Evolutionary conservation across 1,140 invertebrate species (phyloP), one percentile per base, ranked within the genome.

Genomic region (Zaprionus kolodkinae): DNA sequence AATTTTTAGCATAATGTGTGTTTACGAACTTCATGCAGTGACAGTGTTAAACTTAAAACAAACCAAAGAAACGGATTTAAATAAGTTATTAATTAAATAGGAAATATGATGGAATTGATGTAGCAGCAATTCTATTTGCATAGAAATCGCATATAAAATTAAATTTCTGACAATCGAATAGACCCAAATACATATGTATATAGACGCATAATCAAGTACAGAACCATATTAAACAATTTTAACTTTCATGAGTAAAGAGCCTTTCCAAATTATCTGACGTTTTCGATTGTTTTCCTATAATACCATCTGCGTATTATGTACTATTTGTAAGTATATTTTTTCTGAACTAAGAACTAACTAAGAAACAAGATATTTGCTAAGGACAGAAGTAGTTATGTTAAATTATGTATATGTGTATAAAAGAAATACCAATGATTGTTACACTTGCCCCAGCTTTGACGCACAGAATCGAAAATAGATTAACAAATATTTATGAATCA

Each of bases 181-280:
- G n/a, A 45, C n/a, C 40, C 40, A 45, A 45, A 45, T 45, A 45
- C 40, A 45, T 45, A 45, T 45, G 40, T 45, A 45, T 45, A 45
- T 45, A 45, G 7, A 9, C n/a, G 40, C 40, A 45, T 15, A 45
- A 15, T 45, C 40, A 43, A 43, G n/a, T 15, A 43, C 40, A 43
- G n/a, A n/a, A 40, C 38, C 38, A 40, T 40, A 40, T 40, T 40
- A 15, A 15, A 45, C 1, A 6, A 15, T 17, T 45, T 45, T 7
- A 45, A 45, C 40, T 45, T 45, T 45, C 1, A 35, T 9, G 33
- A 9, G 6, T 35, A 35, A 9, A 45, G 40, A 9, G 40, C 40
- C 13, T n/a, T 6, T 5, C 13, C 13, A 43, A 43, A 43, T 43
- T 6, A n/a, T n/a, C n/a, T 45, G n/a, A 17, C 6, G 6, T 9